These are phyloP conservation scores for Glossophaga mutica DNA, from an alignment of 2,797 vertebrate genomes.

Conservation along the genomic window DNA sequence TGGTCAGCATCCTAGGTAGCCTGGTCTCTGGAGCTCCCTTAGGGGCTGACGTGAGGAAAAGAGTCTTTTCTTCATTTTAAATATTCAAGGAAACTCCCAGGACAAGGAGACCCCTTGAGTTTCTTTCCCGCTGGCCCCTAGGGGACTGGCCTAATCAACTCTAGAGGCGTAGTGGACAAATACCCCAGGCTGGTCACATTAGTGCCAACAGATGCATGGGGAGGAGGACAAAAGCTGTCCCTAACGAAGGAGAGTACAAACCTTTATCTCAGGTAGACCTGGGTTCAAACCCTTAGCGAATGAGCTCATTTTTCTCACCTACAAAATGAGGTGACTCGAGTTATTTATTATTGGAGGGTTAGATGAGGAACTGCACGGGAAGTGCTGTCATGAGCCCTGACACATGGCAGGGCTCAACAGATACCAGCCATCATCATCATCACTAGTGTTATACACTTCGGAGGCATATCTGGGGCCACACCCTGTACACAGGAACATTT, in stretches of 20 bases:
- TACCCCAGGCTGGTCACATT: background rate
- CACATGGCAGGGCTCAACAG: background rate
- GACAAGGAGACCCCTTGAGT: background rate
- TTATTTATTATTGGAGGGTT: no score
- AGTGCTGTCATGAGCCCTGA: background rate
- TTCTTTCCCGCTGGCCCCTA: background rate
- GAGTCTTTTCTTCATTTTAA: background rate
- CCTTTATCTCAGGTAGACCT: background rate
- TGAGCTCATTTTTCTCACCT: background rate
- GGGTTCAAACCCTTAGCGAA: background rate
- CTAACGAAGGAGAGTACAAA: background rate
- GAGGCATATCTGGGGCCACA: accelerated
- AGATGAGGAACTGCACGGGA: background rate
- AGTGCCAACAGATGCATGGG: background rate
- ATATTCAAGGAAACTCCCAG: background rate
- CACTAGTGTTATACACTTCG: accelerated
- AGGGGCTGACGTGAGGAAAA: background rate
- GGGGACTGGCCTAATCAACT: background rate
- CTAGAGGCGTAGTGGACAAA: no score
- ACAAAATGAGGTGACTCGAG: background rate
- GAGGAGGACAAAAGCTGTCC: background rate
- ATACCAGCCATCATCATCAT: background rate
- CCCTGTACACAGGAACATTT: background rate
- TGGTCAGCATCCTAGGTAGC: background rate
- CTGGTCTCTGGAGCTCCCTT: background rate